phyloP scores from a whole-genome alignment of 2,888 invertebrate genomes.

The Meiosimyza platycephala region DNA sequence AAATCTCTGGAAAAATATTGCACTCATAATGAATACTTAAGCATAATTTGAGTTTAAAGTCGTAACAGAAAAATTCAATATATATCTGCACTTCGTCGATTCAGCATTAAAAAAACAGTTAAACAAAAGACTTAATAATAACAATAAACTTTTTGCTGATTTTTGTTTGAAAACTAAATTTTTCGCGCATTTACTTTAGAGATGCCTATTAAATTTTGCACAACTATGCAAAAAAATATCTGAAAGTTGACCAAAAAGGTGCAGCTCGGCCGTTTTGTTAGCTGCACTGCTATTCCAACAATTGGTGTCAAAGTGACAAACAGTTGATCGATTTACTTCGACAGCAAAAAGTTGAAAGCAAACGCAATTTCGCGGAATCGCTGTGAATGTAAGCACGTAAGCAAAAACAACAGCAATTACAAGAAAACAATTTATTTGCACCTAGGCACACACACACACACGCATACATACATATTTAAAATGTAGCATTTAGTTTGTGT shows the following conservation, averaged over 20 bases:
- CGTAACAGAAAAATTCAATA: too few species aligned
- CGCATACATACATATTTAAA: neutral
- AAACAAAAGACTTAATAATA: too few species aligned
- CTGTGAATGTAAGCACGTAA: neutral
- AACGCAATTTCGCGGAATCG: slow-evolving; percentile 18
- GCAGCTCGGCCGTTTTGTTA: slow-evolving; percentile 9
- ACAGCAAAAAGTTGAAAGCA: neutral
- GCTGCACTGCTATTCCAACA: slow-evolving; percentile 1
- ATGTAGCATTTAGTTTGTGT: slow-evolving; percentile 24
- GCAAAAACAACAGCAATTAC: slow-evolving; percentile 15
- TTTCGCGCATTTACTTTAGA: too few species aligned
- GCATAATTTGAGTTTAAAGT: too few species aligned
- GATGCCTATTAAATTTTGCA: too few species aligned
- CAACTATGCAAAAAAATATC: too few species aligned
- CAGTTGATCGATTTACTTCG: slow-evolving; percentile 35
- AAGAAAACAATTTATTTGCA: slow-evolving; percentile 8
- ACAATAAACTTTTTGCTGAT: too few species aligned
- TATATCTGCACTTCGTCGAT: too few species aligned
- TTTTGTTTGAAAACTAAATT: too few species aligned
- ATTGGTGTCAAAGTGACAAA: slow-evolving; percentile 29
- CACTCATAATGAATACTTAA: too few species aligned
- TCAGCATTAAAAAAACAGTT: too few species aligned
- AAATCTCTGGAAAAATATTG: too few species aligned
- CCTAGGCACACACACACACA: slow-evolving; percentile 4
- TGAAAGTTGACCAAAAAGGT: slow-evolving; percentile 17